Base-by-base conservation (phyloP, 2,797 vertebrate genomes). In the Toxotes lorentzi region DNA sequence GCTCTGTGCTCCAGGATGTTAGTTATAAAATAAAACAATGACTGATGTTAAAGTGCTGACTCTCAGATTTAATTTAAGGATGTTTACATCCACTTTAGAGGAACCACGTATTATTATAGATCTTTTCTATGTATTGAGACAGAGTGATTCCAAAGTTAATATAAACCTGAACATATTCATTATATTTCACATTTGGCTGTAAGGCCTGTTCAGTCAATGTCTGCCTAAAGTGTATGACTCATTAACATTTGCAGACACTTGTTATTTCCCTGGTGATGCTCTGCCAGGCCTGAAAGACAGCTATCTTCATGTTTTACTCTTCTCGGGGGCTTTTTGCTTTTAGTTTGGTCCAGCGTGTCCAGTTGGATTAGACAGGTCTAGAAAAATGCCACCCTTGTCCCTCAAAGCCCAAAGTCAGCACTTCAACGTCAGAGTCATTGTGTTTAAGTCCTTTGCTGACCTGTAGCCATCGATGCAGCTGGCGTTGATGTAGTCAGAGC, bases 401-500 rank as follows among this genome's bases (percentile, higher is more conserved):
- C 65, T 54, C 12, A 70, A 59, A 76, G 67, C 17, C 53, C 11
- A 66, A n/a, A 62, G 51, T 72, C 78, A 43, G 59, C 68, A 72
- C 59, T 76, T 65, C 48, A 40, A 34, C 45, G 27, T 53, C 17
- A 60, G 7, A 50, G 45, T 32, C 16, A 21, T 24, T 27, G 8
- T 10, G 54, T 70, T 2, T 10, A 65, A 67, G 48, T 24, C n/a
- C 23, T 83, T 64, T 48, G n/a, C 92, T 91, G 70, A 99, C 98
- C 98, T 98, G 92, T 99, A 99, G 77, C 98, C 98, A 35, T 99
- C 98, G 69, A 99, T 97, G 93, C 97, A 99, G 95, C 98, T 99
- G 95, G 98, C 98, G 17, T 99, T 99, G 95, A 99, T 99, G 94
- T 99, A 99, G 93, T 99, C 98, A 0, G 98, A 99, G 76, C 98